Evolutionary conservation across 30 jellyfish, hydroid and myxozoan species (phyloP), one percentile per base, ranked within the genome.

Genomic region (Chironex yamaguchii): DNA sequence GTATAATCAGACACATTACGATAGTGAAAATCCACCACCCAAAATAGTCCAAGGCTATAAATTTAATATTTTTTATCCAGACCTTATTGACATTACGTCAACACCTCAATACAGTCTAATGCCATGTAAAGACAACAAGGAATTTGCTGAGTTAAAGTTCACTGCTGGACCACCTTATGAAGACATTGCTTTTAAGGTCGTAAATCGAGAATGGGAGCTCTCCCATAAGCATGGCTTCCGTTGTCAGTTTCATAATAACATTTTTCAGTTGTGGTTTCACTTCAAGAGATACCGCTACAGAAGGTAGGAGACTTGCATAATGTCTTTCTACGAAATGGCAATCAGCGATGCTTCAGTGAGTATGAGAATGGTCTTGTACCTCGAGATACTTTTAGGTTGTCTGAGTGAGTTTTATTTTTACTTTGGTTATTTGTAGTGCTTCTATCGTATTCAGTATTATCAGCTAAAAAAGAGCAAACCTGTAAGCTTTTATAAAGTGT

Each of bases 151-250:
- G 49, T 73, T 96, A 50, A 96, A 79, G 30, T 90, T 96, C 77
- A 49, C 93, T 25, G 96, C 97, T 24, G 99, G 99, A 6, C 99
- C 99, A 64, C 99, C 99, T 20, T 96, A 96, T 58, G 99, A 96
- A 58, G 98, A 96, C 66, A 96, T 96, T 35, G 98, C 99, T 2
- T 96, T 96, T 62, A 96, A 96, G 71, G 96, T 96, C 53, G 98
- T 96, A 23, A 96, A 96, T 84, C 96, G 98, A 21, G 99, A 96
- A 62, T 96, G 98, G 98, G 98, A 96, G 71, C 91, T 89, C 30
- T 93, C 98, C 34, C 96, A 91, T 82, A 89, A 86, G 27, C 98
- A 96, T 66, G 99, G 99, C 11, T 96, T 88, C 67, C 92, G 98
- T 12, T 96, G 99, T 68, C 99, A 96, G 58, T 96, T 96, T 77